Percentiles rank a stretch among this genome's conserved stretches.
Evolutionary conservation across 2,888 invertebrate species (phyloP).

Genomic region (Nematopogon swammerdamellus): DNA sequence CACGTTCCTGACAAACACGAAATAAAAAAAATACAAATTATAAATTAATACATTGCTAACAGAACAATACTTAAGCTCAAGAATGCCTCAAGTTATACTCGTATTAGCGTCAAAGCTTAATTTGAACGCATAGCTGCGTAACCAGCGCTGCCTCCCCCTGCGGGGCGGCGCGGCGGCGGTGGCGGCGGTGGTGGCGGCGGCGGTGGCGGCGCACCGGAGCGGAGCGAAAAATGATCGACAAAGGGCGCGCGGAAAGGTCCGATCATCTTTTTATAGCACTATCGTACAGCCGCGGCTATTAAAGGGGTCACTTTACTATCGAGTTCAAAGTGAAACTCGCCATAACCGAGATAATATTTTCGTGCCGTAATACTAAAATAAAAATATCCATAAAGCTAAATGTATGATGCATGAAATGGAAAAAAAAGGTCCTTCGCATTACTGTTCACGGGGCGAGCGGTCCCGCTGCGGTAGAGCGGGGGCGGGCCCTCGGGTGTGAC

Average conservation of each 20-base stretch:
- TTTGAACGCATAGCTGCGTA: background rate
- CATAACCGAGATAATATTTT: constrained; percentile 30
- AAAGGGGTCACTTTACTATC: constrained; percentile 32
- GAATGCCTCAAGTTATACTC: too few species aligned
- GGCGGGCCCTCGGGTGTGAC: too few species aligned
- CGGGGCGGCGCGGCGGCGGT: too few species aligned
- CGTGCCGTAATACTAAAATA: constrained; percentile 38
- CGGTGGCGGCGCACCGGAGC: background rate
- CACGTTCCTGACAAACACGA: too few species aligned
- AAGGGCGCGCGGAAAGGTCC: constrained; percentile 14
- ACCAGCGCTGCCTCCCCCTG: too few species aligned
- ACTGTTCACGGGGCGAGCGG: too few species aligned
- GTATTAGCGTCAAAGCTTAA: background rate
- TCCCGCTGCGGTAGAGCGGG: too few species aligned
- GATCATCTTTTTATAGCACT: constrained; percentile 34
- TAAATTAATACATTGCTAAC: too few species aligned
- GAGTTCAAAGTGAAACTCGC: constrained; percentile 21
- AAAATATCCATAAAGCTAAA: constrained; percentile 32
- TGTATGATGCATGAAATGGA: background rate
- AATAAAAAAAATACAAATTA: too few species aligned
- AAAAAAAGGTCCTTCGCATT: background rate
- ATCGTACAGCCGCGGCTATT: constrained; percentile 27
- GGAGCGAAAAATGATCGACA: constrained; percentile 16
- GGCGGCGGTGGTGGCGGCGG: too few species aligned
- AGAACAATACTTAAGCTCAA: too few species aligned